Percentiles rank a stretch among this genome's conserved stretches.
Conservation (phyloP, 2,797 vertebrate genomes). For the Manis crassicaudata region DNA sequence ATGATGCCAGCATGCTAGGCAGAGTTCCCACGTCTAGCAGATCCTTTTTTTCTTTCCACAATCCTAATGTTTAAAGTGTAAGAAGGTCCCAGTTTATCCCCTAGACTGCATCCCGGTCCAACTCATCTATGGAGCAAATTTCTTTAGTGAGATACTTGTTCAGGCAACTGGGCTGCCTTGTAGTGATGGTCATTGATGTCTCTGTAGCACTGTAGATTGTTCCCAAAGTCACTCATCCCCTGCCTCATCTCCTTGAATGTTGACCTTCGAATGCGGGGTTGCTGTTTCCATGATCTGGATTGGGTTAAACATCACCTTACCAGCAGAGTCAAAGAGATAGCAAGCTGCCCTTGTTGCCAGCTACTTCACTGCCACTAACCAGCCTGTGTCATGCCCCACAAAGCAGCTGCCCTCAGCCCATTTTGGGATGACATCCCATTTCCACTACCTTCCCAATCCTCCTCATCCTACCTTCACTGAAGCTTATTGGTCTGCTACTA, state of each 20-base stretch:
- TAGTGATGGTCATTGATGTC: accelerated
- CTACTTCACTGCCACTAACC: neutral
- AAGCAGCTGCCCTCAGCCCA: neutral
- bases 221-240: neutral
- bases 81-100: neutral
- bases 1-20: neutral
- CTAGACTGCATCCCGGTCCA: neutral
- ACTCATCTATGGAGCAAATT: neutral
- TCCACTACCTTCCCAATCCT: neutral
- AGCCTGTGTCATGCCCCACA: neutral
- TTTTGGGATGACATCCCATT: neutral
- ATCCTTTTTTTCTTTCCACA: neutral
- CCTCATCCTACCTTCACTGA: neutral
- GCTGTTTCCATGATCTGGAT: neutral
- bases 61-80: neutral
- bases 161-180: neutral
- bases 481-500: neutral
- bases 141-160: neutral
- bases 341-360: neutral
- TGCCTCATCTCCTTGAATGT: neutral
- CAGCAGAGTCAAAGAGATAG: neutral
- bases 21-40: neutral
- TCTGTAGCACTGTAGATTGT: neutral
- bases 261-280: neutral
- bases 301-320: neutral